A percentile compares a stretch with the other conserved stretches of the same genome.
Conservation (phyloP, 1,140 invertebrate genomes). For the Belonocnema kinseyi region DNA sequence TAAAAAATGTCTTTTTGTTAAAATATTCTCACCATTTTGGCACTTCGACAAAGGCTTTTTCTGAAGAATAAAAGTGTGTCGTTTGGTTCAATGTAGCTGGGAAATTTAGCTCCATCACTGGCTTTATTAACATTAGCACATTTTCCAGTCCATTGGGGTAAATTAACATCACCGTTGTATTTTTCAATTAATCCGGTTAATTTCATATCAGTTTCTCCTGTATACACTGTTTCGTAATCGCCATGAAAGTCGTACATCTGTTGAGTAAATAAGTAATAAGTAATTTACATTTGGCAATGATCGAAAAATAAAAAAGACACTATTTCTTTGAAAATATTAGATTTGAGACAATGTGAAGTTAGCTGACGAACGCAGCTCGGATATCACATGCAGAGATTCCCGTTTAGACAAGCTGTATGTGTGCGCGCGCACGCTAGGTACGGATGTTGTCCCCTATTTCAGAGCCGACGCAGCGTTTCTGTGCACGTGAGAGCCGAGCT, state of each 20-base stretch:
- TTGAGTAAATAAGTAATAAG: slow-evolving; percentile 43
- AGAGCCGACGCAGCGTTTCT: no score
- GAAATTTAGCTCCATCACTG: slow-evolving; percentile 91
- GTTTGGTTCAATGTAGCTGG: slow-evolving; percentile 81
- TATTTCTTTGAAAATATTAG: no score
- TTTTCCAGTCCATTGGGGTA: slow-evolving; percentile 86
- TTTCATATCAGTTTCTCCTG: slow-evolving; percentile 80
- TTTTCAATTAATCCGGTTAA: slow-evolving; percentile 84
- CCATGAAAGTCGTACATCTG: slow-evolving; percentile 92
- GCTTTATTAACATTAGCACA: slow-evolving; percentile 87
- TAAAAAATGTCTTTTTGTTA: no score
- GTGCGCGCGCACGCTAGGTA: no score
- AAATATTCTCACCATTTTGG: slow-evolving; percentile 79
- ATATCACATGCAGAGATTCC: no score
- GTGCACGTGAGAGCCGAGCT: no score
- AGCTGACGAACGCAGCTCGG: no score
- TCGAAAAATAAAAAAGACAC: no score
- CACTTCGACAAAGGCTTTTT: slow-evolving; percentile 87
- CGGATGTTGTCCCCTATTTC: no score
- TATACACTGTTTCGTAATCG: slow-evolving; percentile 87
- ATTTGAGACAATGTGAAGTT: no score
- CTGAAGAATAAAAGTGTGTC: slow-evolving; percentile 86
- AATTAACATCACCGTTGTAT: slow-evolving; percentile 81
- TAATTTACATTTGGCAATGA: no score
- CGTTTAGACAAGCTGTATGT: no score